phyloP scores from a whole-genome alignment of 2,113 vertebrate genomes.

The Ailurus styani region DNA sequence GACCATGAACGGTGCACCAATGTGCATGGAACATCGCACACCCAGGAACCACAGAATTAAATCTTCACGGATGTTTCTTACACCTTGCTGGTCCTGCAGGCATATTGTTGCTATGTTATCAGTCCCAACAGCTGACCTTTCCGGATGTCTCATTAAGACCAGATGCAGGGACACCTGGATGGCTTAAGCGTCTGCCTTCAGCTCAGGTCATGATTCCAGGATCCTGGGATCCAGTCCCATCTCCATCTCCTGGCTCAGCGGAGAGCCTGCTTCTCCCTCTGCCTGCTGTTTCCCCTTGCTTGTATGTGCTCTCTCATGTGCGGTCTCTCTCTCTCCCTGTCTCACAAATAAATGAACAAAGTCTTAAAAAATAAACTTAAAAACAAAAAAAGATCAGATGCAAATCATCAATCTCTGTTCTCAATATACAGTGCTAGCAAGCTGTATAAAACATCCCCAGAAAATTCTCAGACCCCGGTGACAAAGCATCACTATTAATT shows the following conservation, averaged over 20 bases:
- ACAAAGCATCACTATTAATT: neutral
- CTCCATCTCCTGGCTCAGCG: too few relatives aligned
- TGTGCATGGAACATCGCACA: neutral
- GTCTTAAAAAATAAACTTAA: too few relatives aligned
- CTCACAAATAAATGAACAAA: too few relatives aligned
- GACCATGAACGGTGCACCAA: neutral
- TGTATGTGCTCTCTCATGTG: rapidly evolving
- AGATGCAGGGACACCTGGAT: neutral
- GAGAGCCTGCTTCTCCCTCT: too few relatives aligned
- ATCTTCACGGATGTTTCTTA: neutral
- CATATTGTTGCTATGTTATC: neutral
- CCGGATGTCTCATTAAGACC: neutral
- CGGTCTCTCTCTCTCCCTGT: too few relatives aligned
- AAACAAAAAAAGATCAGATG: neutral
- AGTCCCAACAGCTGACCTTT: neutral
- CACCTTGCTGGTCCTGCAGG: neutral
- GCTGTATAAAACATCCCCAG: neutral
- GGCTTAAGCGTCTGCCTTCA: too few relatives aligned
- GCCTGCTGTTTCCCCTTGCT: too few relatives aligned
- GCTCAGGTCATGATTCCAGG: too few relatives aligned
- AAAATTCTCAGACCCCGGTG: neutral
- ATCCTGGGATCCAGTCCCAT: too few relatives aligned
- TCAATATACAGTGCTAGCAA: neutral
- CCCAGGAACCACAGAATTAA: neutral
- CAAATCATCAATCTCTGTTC: neutral